A percentile compares a stretch with the other conserved stretches of the same genome.
These are phyloP conservation scores for Lepus timidus DNA, from an alignment of 2,113 vertebrate genomes.

Conservation along the genomic window DNA sequence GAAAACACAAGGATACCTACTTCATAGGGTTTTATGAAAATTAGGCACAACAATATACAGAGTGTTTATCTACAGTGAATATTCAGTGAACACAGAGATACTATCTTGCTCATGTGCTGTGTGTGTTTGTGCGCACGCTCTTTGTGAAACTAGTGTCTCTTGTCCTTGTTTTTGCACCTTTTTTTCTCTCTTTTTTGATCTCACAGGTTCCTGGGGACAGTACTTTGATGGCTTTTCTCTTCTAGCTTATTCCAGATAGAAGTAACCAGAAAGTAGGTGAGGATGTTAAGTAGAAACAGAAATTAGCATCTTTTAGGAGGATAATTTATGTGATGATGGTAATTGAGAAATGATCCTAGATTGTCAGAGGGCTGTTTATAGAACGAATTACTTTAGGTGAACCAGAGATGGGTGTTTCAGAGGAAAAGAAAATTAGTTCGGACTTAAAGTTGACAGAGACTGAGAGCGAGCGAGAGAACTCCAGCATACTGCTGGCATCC, in stretches of 20 bases:
- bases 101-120: neutral
- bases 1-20: neutral
- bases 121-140: neutral
- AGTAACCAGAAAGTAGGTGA: slow-evolving; percentile 48
- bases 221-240: slow-evolving; percentile 16
- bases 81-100: neutral
- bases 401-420: neutral
- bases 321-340: neutral
- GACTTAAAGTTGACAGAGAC: neutral
- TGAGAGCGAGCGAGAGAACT: neutral
- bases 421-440: neutral
- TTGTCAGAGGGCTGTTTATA: neutral
- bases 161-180: neutral
- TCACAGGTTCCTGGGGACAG: neutral
- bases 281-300: slow-evolving; percentile 49
- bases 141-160: neutral
- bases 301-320: slow-evolving; percentile 8
- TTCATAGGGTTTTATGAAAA: neutral
- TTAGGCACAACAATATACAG: neutral
- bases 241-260: neutral
- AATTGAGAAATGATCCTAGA: neutral
- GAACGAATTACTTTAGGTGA: slow-evolving; percentile 4
- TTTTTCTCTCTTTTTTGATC: neutral
- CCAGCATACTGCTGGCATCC: neutral
- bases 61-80: neutral